Percentiles rank a stretch among this genome's conserved stretches.
These are phyloP conservation scores for Cryptoprocta ferox DNA, from an alignment of 2,797 vertebrate species.

Conservation along the genomic window DNA sequence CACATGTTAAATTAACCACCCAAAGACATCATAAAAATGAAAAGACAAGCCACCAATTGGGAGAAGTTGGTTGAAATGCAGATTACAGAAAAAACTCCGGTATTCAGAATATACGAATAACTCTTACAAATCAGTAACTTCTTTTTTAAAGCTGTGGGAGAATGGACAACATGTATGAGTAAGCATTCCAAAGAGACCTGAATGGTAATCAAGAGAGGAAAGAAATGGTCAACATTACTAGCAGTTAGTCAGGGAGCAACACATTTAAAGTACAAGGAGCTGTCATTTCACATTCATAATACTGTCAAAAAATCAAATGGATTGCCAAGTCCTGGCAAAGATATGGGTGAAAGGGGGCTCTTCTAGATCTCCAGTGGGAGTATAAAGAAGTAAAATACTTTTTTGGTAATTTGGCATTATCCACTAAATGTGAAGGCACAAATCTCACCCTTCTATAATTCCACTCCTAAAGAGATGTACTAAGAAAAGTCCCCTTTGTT, in stretches of 20 bases:
- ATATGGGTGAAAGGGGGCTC: neutral
- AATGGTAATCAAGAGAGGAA: neutral
- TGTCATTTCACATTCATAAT: neutral
- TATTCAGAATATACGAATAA: slow-evolving; percentile 1
- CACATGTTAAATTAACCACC: neutral
- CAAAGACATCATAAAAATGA: slow-evolving; percentile 2
- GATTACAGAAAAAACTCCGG: neutral
- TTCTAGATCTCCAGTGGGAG: neutral
- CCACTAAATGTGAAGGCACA: neutral
- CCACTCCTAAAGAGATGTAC: neutral
- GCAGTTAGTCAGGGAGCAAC: neutral
- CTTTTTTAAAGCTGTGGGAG: neutral
- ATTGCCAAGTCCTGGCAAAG: neutral
- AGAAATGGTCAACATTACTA: slow-evolving; percentile 12
- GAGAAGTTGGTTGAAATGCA: neutral
- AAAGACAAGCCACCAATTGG: neutral
- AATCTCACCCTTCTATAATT: neutral
- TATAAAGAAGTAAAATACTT: neutral
- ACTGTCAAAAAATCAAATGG: slow-evolving; percentile 16
- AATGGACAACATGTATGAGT: neutral
- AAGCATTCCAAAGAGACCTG: neutral
- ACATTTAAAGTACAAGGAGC: slow-evolving; percentile 28
- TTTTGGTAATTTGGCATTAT: neutral
- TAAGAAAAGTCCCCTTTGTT: neutral
- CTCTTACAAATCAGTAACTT: neutral